Base-by-base conservation (phyloP, 2,888 invertebrate species). In the Acanthopleura granulata region DNA sequence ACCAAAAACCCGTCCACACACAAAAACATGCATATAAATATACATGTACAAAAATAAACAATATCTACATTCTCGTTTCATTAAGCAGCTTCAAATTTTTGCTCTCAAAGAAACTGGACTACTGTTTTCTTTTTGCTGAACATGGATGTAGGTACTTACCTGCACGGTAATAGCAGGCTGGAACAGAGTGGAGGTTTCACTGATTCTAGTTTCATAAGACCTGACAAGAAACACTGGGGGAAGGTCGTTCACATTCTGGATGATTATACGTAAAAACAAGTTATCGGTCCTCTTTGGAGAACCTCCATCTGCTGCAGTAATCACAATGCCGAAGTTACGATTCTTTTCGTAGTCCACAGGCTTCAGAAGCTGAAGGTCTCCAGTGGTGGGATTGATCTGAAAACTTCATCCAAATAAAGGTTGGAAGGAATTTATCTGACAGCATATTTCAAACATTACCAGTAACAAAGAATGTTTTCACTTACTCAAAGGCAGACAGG, bases 211-310 rank as follows among this genome's bases (percentile, higher is more conserved):
- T 49, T 66, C 72, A 50, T 84, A 85, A 18, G 62, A 15, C 12
- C 73, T 62, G 14, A 62, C 69, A 0, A 57, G 51, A 71, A 84
- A 84, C 29, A 27, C 66, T 25, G 84, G 84, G 11, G 76, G 77
- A 25, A 75, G 72, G 61, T 83, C 83, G 76, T 85, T 85, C 49
- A 77, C 62, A 74, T 83, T 80, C 6, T 51, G 40, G 12, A 85
- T 77, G 14, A 51, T 71, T 14, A 84, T 66, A n/a, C 71, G 74
- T 16, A 85, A 62, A 0, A 76, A 74, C 27, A 76, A 77, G 69
- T 77, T 70, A 30, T 57, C 57, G 0, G 62, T 40, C 15, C 62
- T 66, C 25, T 74, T 62, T 16, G 66, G 72, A 25, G 16, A 40
- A 49, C 71, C 71, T 49, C 40, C 30, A 14, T 71, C 71, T 16